phyloP scores from a whole-genome alignment of 2,888 invertebrate species.

The Kuschelorhynchus macadamiae region DNA sequence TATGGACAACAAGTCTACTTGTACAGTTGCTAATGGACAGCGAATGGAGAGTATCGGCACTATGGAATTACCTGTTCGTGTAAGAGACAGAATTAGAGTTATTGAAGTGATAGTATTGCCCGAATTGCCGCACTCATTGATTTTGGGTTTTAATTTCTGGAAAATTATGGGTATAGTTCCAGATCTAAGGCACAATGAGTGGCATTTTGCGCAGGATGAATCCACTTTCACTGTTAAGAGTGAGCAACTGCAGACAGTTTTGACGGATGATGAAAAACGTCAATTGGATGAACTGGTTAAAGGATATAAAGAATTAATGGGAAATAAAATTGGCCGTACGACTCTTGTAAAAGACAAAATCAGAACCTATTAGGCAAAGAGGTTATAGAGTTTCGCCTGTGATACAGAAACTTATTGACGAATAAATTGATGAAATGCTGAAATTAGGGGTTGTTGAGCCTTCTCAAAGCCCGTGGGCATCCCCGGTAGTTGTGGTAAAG shows the following conservation, averaged over 20 bases:
- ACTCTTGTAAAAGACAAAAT: no score
- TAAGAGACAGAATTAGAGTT: conserved; percentile 33
- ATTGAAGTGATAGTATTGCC: conserved; percentile 46
- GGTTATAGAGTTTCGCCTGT: no score
- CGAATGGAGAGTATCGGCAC: conserved; percentile 27
- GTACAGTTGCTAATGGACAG: conserved; percentile 51
- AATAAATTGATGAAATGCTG: no score
- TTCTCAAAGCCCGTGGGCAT: no score
- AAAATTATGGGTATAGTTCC: conserved; percentile 47
- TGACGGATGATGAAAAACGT: neutral
- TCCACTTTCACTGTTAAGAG: conserved; percentile 59
- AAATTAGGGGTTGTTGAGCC: no score
- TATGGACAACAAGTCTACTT: neutral
- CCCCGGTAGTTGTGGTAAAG: no score
- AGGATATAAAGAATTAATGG: no score
- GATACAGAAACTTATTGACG: no score
- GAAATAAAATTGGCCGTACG: no score
- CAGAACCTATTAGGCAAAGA: no score
- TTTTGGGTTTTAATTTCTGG: conserved; percentile 50
- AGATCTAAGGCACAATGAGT: conserved; percentile 42
- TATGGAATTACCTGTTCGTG: conserved; percentile 29
- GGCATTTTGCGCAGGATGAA: conserved; percentile 47
- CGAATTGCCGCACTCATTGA: conserved; percentile 35
- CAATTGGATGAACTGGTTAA: no score
- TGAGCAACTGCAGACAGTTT: neutral